phyloP scores from a whole-genome alignment of 2,797 vertebrate species.

The Lophotriccus pileatus region DNA sequence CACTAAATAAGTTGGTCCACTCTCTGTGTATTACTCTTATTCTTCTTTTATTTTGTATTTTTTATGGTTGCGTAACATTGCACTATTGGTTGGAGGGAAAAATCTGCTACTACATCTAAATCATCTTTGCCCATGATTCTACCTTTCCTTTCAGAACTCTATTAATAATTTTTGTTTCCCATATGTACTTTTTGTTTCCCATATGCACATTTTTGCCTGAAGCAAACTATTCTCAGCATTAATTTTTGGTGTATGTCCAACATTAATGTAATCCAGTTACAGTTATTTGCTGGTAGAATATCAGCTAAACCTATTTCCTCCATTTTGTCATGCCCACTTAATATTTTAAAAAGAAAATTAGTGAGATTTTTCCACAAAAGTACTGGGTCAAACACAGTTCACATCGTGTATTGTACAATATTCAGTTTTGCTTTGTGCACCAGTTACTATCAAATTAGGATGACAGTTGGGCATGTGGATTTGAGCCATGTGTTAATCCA shows the following conservation, averaged over 20 bases:
- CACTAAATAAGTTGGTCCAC: neutral
- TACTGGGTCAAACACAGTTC: constrained; percentile 64
- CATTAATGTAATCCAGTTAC: constrained; percentile 28
- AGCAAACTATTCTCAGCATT: constrained; percentile 61
- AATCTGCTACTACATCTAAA: constrained; percentile 48
- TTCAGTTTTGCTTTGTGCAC: constrained; percentile 1
- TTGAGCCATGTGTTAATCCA: constrained; percentile 47
- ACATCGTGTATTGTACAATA: neutral
- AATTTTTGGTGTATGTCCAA: constrained; percentile 47
- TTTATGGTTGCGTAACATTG: constrained; percentile 22
- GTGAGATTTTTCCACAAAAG: constrained; percentile 28
- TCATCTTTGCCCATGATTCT: neutral
- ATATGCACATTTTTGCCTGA: constrained; percentile 50
- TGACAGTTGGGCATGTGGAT: constrained; percentile 40
- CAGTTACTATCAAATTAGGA: constrained; percentile 58
- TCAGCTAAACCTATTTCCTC: constrained; percentile 46
- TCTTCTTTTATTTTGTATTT: neutral
- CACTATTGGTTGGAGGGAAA: constrained; percentile 24
- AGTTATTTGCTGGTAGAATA: constrained; percentile 55
- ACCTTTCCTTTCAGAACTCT: constrained; percentile 48
- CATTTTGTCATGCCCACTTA: constrained; percentile 53
- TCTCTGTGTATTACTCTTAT: neutral
- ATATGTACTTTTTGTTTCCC: constrained; percentile 62
- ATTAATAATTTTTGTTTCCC: constrained; percentile 63
- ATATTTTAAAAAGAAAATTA: constrained; percentile 46